Percentiles rank a stretch among this genome's conserved stretches.
These are phyloP conservation scores for Eledona agricola DNA, from an alignment of 2,888 invertebrate genomes.

Conservation along the genomic window DNA sequence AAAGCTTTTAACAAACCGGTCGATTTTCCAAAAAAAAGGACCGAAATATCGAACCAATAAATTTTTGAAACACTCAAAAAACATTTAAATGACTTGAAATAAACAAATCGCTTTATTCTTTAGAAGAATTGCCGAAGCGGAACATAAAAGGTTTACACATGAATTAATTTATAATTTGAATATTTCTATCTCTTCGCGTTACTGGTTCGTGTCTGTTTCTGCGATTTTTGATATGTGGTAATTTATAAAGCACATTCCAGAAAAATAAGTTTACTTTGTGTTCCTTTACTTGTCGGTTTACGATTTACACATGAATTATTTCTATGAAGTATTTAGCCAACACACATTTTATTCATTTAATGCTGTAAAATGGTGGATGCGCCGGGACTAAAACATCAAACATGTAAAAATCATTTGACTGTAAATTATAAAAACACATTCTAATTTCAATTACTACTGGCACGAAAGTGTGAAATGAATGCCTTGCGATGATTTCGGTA, in stretches of 20 bases:
- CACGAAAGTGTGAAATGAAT: too few species aligned
- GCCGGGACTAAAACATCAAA: too few species aligned
- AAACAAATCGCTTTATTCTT: conserved; percentile 26
- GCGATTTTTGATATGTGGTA: conserved; percentile 17
- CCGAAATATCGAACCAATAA: conserved; percentile 4
- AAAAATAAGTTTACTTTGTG: conserved; percentile 1
- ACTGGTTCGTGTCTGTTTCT: conserved; percentile 9
- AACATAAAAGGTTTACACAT: conserved; percentile 26
- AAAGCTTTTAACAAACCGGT: too few species aligned
- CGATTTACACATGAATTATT: neutral
- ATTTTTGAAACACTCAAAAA: conserved; percentile 13
- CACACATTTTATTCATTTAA: too few species aligned
- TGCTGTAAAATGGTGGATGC: too few species aligned
- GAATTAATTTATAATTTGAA: conserved; percentile 20
- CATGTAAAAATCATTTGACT: too few species aligned
- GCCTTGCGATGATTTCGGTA: too few species aligned
- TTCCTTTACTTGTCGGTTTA: conserved; percentile 1
- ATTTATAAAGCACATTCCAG: conserved; percentile 2
- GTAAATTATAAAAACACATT: too few species aligned
- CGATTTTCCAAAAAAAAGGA: too few species aligned
- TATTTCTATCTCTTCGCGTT: conserved; percentile 16
- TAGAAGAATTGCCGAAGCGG: conserved; percentile 18
- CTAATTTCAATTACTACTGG: too few species aligned
- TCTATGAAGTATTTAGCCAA: neutral
- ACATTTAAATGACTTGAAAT: conserved; percentile 15